A percentile compares a stretch with the other conserved stretches of the same genome.
Conservation (phyloP, 2,797 vertebrate genomes). For the Eupleurogrammus muticus region DNA sequence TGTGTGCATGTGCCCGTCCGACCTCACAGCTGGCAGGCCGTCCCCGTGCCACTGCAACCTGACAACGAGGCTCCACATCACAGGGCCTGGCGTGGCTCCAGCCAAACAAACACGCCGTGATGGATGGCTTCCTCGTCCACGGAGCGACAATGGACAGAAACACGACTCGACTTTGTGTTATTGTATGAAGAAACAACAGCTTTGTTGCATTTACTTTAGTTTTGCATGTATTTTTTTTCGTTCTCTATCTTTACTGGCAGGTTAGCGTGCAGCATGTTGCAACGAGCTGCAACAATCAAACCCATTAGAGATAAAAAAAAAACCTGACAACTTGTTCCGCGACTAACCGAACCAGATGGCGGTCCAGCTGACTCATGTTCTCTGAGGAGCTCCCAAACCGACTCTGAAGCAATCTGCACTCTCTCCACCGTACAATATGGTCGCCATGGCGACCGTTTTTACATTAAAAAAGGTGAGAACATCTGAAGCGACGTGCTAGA, state of each 20-base stretch:
- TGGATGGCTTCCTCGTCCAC: conserved; percentile 66
- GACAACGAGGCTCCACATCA: conserved; percentile 63
- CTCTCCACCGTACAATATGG: conserved; percentile 32
- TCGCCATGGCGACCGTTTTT: conserved; percentile 31
- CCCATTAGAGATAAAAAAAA: conserved; percentile 27
- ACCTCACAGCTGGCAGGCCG: conserved; percentile 47
- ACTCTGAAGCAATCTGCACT: conserved; percentile 48
- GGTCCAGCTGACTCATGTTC: conserved; percentile 33
- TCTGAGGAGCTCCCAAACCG: conserved; percentile 23
- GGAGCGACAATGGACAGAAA: conserved; percentile 35
- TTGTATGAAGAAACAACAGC: conserved; percentile 5
- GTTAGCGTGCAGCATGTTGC: conserved; percentile 5
- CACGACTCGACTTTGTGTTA: conserved; percentile 10
- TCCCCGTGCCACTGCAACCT: conserved; percentile 62
- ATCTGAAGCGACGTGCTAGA: conserved; percentile 61
- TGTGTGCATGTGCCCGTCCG: conserved; percentile 39
- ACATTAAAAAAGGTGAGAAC: conserved; percentile 52
- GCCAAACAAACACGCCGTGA: conserved; percentile 68
- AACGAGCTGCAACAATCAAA: conserved; percentile 4
- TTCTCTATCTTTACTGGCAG: conserved; percentile 1
- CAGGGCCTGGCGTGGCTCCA: conserved; percentile 44
- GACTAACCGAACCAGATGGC: conserved; percentile 37
- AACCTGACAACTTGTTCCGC: conserved; percentile 3
- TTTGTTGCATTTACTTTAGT: conserved; percentile 3
- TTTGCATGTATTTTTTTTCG: background rate